Base-by-base conservation (phyloP, 2,797 vertebrate species). In the Sebastes variabilis region DNA sequence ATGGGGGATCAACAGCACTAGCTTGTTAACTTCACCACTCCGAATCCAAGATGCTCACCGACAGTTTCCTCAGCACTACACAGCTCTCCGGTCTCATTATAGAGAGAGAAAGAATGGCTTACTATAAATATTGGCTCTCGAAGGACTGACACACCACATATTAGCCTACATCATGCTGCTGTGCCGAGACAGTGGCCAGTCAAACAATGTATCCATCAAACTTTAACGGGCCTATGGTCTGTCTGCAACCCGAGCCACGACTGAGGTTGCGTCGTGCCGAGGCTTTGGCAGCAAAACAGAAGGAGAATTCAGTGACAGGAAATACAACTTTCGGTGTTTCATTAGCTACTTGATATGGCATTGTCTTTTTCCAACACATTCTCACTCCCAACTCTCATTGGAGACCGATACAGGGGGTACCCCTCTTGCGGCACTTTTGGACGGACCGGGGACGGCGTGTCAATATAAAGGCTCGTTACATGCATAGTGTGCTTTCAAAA, bases 101-200 rank as follows among this genome's bases (percentile, higher is more conserved):
- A 54, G 61, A 34, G 58, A 46, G 25, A 79, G 24, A 65, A 42
- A 84, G 46, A 86, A 74, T 16, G 75, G 83, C 80, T 83, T 82
- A 79, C 87, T 87, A 91, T 90, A 90, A 89, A 93, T 85, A 78
- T 82, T 87, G 75, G 30, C 87, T 84, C 86, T 86, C 83, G 22
- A 75, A 82, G 75, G 87, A 86, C 77, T 72, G 68, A 77, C 46
- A 77, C 64, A 32, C 68, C 52, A 82, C 73, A 72, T 38, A 58
- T 82, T 83, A 86, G 64, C 74, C 78, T 54, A 54, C 62, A 82
- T 77, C 36, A 25, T 20, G 61, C 72, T 29, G 76, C 75, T 72
- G 29, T 66, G 64, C 30, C 1, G 16, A 84, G 71, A 71, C 76
- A 55, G 54, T 24, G 60, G 77, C 68, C 20, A 29, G 60, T 77